Evolutionary conservation across 2,797 vertebrate species (phyloP).

Genomic region (Acanthopagrus latus): DNA sequence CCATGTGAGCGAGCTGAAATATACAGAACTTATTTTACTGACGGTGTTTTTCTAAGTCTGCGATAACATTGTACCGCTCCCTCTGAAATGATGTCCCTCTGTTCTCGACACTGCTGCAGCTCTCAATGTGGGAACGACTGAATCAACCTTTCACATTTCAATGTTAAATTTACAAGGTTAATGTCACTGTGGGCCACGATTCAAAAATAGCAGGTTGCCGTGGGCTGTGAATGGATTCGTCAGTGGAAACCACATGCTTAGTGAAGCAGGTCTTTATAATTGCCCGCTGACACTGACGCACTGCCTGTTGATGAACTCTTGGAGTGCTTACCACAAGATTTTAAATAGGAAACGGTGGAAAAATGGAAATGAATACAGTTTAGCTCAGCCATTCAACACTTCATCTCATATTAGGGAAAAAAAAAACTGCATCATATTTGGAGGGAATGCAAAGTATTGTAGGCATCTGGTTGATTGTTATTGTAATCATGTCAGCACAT

Average conservation of each 20-base stretch:
- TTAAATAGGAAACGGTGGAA: slow-evolving; percentile 23
- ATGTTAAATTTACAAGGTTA: slow-evolving; percentile 59
- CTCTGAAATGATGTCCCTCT: slow-evolving; percentile 45
- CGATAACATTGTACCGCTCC: slow-evolving; percentile 40
- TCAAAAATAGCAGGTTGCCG: slow-evolving; percentile 63
- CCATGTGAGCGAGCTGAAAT: slow-evolving; percentile 8
- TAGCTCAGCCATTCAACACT: slow-evolving; percentile 30
- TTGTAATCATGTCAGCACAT: slow-evolving; percentile 57
- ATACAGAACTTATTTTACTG: slow-evolving; percentile 24
- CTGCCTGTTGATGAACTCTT: slow-evolving; percentile 57
- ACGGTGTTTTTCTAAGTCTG: slow-evolving; percentile 43
- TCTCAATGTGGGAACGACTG: slow-evolving; percentile 37
- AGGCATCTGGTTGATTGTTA: slow-evolving; percentile 53
- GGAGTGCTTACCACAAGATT: slow-evolving; percentile 26
- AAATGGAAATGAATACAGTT: slow-evolving; percentile 25
- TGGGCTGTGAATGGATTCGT: slow-evolving; percentile 62
- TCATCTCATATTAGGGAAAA: slow-evolving; percentile 2
- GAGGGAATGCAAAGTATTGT: slow-evolving; percentile 35
- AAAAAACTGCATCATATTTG: slow-evolving; percentile 1
- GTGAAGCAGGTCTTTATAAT: slow-evolving; percentile 68
- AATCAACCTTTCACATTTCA: slow-evolving; percentile 66
- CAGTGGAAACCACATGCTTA: slow-evolving; percentile 75
- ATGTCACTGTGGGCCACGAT: slow-evolving; percentile 53
- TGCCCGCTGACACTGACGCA: slow-evolving; percentile 55
- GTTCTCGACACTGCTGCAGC: slow-evolving; percentile 42